Conservation (phyloP, 2,888 invertebrate genomes). For the Sminthurides aquaticus region DNA sequence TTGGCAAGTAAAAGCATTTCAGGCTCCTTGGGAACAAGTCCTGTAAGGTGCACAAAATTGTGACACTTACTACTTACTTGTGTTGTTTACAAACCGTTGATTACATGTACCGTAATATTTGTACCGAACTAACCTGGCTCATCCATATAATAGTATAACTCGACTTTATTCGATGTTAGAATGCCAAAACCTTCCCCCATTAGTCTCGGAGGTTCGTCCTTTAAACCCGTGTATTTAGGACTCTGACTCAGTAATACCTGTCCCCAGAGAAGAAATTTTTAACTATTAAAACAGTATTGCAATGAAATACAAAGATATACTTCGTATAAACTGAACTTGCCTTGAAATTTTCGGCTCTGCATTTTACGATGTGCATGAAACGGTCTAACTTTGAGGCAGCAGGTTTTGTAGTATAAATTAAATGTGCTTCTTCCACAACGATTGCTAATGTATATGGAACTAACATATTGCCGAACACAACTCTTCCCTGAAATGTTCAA, state of each 20-base stretch:
- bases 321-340: slow-evolving; percentile 40
- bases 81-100: not conserved
- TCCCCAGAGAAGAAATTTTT: no score
- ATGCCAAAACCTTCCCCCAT: slow-evolving; percentile 99
- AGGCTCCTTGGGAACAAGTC: slow-evolving; percentile 80
- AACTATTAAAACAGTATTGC: not conserved
- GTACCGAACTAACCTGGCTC: slow-evolving; percentile 62
- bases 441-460: slow-evolving; percentile 88
- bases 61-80: not conserved
- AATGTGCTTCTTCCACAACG: slow-evolving; percentile 86
- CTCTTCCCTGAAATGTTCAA: no score
- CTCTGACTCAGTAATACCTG: slow-evolving; percentile 87
- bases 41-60: slow-evolving; percentile 45
- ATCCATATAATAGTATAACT: slow-evolving; percentile 95
- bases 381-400: slow-evolving; percentile 86
- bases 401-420: slow-evolving; percentile 90
- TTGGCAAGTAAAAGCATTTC: slow-evolving; percentile 81
- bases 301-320: slow-evolving; percentile 5
- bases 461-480: slow-evolving; percentile 90
- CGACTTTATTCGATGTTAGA: slow-evolving; percentile 88
- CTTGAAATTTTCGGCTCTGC: slow-evolving; percentile 88
- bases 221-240: slow-evolving; percentile 84
- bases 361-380: slow-evolving; percentile 92
- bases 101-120: no score
- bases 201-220: slow-evolving; percentile 88